phyloP scores from a whole-genome alignment of 2,888 invertebrate genomes.

The Cheilosia urbana region DNA sequence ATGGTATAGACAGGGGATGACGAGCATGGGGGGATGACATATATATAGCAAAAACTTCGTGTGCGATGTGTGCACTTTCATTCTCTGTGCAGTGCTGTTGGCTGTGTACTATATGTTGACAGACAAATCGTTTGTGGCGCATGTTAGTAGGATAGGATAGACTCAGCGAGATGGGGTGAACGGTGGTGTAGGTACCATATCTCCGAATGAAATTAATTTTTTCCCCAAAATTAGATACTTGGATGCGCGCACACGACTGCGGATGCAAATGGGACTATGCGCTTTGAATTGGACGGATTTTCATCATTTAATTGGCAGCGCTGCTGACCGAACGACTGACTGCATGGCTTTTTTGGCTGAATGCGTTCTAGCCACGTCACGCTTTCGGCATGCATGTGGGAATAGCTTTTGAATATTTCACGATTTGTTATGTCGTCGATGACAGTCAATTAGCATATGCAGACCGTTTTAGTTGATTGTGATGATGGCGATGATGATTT shows the following conservation, averaged over 20 bases:
- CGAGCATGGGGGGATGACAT: conserved; percentile 4
- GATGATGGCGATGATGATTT: conserved; percentile 54
- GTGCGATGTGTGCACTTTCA: conserved; percentile 39
- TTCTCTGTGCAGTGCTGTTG: conserved; percentile 44
- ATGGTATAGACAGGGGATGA: neutral
- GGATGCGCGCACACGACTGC: neutral
- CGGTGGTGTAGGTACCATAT: neutral
- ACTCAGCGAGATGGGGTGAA: neutral
- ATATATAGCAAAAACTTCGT: conserved; percentile 1
- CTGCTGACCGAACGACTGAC: conserved; percentile 27
- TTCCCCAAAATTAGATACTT: conserved; percentile 49
- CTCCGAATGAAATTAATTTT: conserved; percentile 52
- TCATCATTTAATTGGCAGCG: conserved; percentile 59
- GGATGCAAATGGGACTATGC: neutral
- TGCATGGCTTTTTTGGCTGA: conserved; percentile 37
- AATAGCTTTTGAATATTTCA: conserved; percentile 66
- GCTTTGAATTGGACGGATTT: conserved; percentile 12
- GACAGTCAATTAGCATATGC: conserved; percentile 72
- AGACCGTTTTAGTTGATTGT: conserved; percentile 38
- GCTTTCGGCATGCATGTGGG: conserved; percentile 56
- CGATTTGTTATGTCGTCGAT: conserved; percentile 64
- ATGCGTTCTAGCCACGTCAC: conserved; percentile 44
- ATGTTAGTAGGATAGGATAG: neutral
- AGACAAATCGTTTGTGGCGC: conserved; percentile 69
- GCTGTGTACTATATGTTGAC: conserved; percentile 58